Evolutionary conservation across 2,888 invertebrate species (phyloP).

Genomic region (Congeria kusceri): DNA sequence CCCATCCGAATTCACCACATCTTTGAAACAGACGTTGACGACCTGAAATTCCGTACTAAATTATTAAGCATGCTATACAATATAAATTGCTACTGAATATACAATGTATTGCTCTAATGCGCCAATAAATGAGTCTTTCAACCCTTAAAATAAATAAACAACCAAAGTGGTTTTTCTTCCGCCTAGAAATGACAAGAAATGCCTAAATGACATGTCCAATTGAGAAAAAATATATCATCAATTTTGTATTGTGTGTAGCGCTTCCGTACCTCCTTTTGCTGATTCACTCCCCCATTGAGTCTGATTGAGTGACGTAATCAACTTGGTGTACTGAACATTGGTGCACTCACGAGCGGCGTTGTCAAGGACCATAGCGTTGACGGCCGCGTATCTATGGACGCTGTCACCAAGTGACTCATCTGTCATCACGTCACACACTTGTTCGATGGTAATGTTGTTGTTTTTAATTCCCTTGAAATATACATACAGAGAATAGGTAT

Average conservation of each 20-base stretch:
- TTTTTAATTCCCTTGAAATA: constrained; percentile 85
- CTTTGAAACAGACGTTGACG: constrained; percentile 98
- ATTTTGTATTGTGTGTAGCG: too few species aligned
- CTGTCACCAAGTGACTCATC: constrained; percentile 86
- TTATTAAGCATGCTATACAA: too few species aligned
- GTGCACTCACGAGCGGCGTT: constrained; percentile 90
- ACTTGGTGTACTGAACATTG: constrained; percentile 90
- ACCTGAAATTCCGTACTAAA: constrained; percentile 31
- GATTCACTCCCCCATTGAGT: constrained; percentile 88
- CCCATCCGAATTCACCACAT: constrained; percentile 97
- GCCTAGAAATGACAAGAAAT: too few species aligned
- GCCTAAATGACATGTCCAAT: too few species aligned
- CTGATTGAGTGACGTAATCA: constrained; percentile 87
- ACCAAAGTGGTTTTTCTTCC: too few species aligned
- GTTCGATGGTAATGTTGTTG: constrained; percentile 88
- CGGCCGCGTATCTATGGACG: constrained; percentile 90
- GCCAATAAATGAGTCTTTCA: too few species aligned
- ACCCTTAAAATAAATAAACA: too few species aligned
- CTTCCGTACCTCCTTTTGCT: constrained; percentile 87
- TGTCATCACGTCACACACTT: constrained; percentile 91
- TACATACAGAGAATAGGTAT: too few species aligned
- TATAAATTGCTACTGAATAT: too few species aligned
- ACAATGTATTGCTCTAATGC: too few species aligned
- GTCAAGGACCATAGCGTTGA: constrained; percentile 90
- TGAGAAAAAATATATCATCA: too few species aligned